These are phyloP conservation scores for Pitangus sulphuratus DNA, from an alignment of 2,797 vertebrate genomes.

Conservation along the genomic window DNA sequence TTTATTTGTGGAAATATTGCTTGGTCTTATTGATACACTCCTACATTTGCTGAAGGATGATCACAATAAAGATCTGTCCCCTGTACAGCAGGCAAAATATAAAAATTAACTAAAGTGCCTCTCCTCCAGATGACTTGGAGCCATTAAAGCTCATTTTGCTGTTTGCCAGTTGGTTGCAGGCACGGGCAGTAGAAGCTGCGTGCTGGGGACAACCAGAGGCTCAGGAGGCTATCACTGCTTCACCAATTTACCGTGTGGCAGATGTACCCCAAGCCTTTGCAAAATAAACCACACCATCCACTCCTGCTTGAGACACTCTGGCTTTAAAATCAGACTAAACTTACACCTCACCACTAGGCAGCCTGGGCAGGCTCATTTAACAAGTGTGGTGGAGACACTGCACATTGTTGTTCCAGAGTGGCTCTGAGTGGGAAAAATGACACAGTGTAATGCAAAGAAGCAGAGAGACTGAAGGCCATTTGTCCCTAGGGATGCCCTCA, in stretches of 20 bases:
- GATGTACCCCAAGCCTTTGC: background rate
- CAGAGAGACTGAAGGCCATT: background rate
- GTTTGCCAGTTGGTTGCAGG: background rate
- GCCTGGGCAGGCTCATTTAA: background rate
- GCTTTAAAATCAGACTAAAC: background rate
- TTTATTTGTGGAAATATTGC: background rate
- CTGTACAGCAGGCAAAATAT: background rate
- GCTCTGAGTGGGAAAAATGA: no score
- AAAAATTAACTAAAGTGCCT: background rate
- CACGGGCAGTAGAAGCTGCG: background rate
- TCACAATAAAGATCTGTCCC: background rate
- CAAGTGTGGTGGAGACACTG: background rate
- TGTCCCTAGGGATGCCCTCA: background rate
- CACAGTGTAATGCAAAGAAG: background rate
- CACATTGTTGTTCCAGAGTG: background rate
- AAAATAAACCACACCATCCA: background rate
- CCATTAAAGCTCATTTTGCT: background rate
- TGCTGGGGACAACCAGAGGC: background rate
- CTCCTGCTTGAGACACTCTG: background rate
- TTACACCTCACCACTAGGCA: background rate
- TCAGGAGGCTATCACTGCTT: background rate
- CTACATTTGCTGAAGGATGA: background rate
- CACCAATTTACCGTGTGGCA: background rate
- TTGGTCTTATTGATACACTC: background rate
- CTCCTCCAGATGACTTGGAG: background rate